These are phyloP conservation scores for Ctenopoma kingsleyae DNA, from an alignment of 2,797 vertebrate genomes.

Conservation along the genomic window DNA sequence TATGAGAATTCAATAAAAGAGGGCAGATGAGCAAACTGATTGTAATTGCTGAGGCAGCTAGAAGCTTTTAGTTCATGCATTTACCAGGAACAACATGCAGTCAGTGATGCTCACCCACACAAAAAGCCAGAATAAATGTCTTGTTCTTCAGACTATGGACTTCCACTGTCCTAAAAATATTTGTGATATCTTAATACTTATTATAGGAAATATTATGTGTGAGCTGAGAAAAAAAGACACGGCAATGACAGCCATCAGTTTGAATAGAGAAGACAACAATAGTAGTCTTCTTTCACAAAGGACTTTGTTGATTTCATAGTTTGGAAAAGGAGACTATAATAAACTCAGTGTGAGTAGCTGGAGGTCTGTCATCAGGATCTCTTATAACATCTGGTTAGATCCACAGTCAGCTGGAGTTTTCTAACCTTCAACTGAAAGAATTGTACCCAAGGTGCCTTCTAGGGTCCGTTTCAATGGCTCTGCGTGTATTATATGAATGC, in stretches of 20 bases:
- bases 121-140: slow-evolving; percentile 22
- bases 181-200: neutral
- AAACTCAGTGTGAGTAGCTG: slow-evolving; percentile 44
- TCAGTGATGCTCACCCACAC: slow-evolving; percentile 52
- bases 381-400: slow-evolving; percentile 59
- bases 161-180: neutral
- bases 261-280: neutral
- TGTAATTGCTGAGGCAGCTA: slow-evolving; percentile 42
- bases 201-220: neutral
- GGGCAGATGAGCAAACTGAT: slow-evolving; percentile 6
- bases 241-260: neutral
- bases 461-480: slow-evolving; percentile 72
- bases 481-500: slow-evolving; percentile 69
- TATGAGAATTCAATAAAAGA: neutral
- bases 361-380: slow-evolving; percentile 64
- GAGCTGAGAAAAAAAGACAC: neutral
- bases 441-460: slow-evolving; percentile 73
- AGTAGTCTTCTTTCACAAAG: neutral
- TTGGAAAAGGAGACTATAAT: slow-evolving; percentile 24
- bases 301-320: slow-evolving; percentile 45
- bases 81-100: slow-evolving; percentile 36
- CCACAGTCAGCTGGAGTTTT: slow-evolving; percentile 60
- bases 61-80: slow-evolving; percentile 33
- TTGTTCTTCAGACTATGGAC: slow-evolving; percentile 2
- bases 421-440: slow-evolving; percentile 71